Evolutionary conservation across 2,113 vertebrate genomes (phyloP).

Genomic region (Chlamydotis undulata): DNA sequence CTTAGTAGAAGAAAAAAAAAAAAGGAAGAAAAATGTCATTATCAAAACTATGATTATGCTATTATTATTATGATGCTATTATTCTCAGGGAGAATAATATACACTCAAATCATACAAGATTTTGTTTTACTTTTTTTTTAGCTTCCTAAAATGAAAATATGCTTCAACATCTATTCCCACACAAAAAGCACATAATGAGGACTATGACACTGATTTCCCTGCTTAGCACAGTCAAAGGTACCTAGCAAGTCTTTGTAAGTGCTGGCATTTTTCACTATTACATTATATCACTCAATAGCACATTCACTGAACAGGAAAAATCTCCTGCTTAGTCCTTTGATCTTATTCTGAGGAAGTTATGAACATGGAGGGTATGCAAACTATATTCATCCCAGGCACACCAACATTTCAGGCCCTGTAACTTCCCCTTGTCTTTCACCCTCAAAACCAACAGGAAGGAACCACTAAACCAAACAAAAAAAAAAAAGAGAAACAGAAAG

Average conservation of each 20-base stretch:
- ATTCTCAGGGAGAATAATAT: background rate
- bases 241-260: background rate
- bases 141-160: background rate
- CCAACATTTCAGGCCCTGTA: background rate
- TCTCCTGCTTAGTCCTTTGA: background rate
- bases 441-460: background rate
- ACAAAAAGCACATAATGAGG: background rate
- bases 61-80: background rate
- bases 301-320: background rate
- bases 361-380: background rate
- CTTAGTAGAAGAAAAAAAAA: fast-evolving
- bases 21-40: background rate
- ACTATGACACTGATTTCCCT: background rate
- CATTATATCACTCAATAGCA: fast-evolving
- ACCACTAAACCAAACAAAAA: background rate
- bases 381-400: background rate
- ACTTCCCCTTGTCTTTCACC: background rate
- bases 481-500: background rate
- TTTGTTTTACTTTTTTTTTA: background rate
- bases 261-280: background rate
- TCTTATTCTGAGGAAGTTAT: background rate
- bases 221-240: background rate
- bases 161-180: background rate
- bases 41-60: background rate
- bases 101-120: background rate